Conservation (phyloP, 2,797 vertebrate species). For the Poecilia velifera region DNA sequence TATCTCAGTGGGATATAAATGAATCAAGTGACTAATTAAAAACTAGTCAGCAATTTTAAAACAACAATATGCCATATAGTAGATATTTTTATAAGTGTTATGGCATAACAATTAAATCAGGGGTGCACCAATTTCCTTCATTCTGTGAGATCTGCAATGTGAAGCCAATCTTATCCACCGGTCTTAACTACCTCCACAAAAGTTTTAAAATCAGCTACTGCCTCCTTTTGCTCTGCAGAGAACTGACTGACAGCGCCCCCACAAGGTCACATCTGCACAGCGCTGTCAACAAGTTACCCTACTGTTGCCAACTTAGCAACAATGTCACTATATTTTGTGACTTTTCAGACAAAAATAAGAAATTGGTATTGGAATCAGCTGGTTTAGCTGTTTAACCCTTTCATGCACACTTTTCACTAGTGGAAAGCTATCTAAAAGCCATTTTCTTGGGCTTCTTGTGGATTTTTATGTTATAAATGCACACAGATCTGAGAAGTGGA, state of each 20-base stretch:
- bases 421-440: too few species aligned
- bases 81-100: neutral
- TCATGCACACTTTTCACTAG: too few species aligned
- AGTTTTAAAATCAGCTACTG: too few species aligned
- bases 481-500: too few species aligned
- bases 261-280: neutral
- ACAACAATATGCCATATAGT: neutral
- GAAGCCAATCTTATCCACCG: neutral
- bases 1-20: neutral
- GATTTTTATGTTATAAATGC: too few species aligned
- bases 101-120: neutral
- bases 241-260: too few species aligned
- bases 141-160: too few species aligned
- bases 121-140: neutral
- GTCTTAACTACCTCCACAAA: too few species aligned
- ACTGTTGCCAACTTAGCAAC: neutral
- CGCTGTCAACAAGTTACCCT: neutral
- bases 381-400: too few species aligned
- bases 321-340: neutral
- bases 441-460: too few species aligned
- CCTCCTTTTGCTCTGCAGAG: too few species aligned
- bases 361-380: too few species aligned
- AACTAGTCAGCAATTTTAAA: neutral
- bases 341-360: neutral
- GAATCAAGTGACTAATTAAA: neutral